Conservation (phyloP, 1,140 invertebrate genomes). For the Neodiprion pinetum region DNA sequence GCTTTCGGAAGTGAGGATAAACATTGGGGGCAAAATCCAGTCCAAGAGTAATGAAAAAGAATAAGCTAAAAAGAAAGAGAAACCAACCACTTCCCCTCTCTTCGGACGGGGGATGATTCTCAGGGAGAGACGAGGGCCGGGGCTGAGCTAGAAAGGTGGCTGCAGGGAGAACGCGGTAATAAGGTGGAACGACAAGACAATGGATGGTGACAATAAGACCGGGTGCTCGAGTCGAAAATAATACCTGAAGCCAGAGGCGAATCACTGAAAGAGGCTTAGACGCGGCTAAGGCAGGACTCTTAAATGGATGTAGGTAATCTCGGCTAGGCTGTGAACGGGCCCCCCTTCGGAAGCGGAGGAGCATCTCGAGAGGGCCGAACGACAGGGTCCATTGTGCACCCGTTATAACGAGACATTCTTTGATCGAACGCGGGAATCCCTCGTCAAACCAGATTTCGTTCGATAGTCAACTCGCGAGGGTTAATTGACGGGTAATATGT, state of each 20-base stretch:
- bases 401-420: slow-evolving; percentile 3
- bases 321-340: neutral
- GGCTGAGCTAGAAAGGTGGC: too few relatives aligned
- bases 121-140: neutral
- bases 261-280: neutral
- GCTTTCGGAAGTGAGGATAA: neutral
- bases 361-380: neutral
- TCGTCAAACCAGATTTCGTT: neutral
- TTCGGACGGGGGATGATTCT: neutral
- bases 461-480: too few relatives aligned
- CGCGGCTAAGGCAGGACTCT: neutral
- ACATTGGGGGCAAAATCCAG: neutral
- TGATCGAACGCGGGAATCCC: neutral
- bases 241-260: neutral
- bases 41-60: neutral
- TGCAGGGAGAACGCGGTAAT: neutral
- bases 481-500: neutral
- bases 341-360: neutral
- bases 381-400: neutral
- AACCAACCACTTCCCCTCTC: neutral
- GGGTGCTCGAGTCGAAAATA: neutral
- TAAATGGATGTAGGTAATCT: neutral
- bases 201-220: neutral
- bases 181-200: slow-evolving; percentile 3
- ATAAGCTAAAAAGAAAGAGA: neutral